Evolutionary conservation across 2,113 vertebrate genomes (phyloP).

Genomic region (Ptyas mucosa): DNA sequence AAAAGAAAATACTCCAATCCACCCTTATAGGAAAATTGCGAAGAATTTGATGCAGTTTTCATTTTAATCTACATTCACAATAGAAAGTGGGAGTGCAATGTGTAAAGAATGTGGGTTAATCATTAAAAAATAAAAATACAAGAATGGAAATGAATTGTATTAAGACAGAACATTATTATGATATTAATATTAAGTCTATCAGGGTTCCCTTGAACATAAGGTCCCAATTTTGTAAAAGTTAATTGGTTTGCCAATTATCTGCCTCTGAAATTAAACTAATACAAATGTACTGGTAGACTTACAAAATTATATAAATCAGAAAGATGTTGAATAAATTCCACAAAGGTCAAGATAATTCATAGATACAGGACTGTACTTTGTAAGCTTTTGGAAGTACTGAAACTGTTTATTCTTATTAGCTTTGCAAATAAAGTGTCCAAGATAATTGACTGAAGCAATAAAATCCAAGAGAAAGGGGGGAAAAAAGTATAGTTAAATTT

Average conservation of each 20-base stretch:
- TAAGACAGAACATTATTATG: constrained; percentile 9
- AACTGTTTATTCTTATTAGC: constrained; percentile 36
- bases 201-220: background rate
- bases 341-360: constrained; percentile 29
- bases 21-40: background rate
- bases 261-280: background rate
- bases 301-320: constrained; percentile 3
- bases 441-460: constrained; percentile 13
- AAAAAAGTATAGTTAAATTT: background rate
- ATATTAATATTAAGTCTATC: background rate
- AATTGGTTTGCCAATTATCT: constrained; percentile 29
- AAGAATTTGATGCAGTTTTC: constrained; percentile 16
- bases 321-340: constrained; percentile 17
- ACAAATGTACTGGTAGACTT: constrained; percentile 20
- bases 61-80: constrained; percentile 27
- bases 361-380: background rate
- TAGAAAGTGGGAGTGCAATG: background rate
- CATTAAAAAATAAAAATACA: constrained; percentile 14
- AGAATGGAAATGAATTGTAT: constrained; percentile 5
- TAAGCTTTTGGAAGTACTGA: background rate
- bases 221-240: constrained; percentile 1
- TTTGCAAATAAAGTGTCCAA: constrained; percentile 21
- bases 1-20: background rate
- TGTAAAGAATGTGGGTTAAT: constrained; percentile 17
- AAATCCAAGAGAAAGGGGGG: background rate